Base-by-base conservation (phyloP, 2,797 vertebrate species). In the Brachymystax lenok region DNA sequence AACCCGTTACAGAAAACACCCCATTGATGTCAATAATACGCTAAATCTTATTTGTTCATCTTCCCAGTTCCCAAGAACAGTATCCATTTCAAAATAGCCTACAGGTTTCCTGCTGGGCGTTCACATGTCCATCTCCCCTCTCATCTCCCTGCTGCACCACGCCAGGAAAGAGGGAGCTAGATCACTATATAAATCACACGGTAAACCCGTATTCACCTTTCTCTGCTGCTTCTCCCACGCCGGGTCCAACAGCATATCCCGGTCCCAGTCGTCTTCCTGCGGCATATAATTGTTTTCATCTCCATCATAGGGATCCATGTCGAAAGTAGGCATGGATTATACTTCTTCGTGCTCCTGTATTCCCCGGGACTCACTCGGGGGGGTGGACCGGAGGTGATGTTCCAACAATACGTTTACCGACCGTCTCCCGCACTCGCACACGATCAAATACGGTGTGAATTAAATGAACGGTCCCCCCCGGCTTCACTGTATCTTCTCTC, bases 221-320 rank as follows among this genome's bases (percentile, higher is more conserved):
- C 96, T 91, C 92, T 97, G 96, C 90, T 97, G 96, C 90, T 97
- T 97, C 86, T 97, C 96, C 96, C 96, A 97, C 63, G 96, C 96
- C 33, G 96, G 96, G 84, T 97, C 96, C 90, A 97, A 80, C 50
- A 97, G 95, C n/a, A 97, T 78, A 80, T 97, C 96, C 79, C 96
- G 93, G 77, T 97, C 96, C 96, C 96, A 97, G 91, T 96, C 96
- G 27, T 97, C 96, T 82, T 97, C 95, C 27, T 94, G 96, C 8
- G 91, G 94, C 96, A 95, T 97, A 27, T 97, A 96, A 27, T 91
- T 88, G 5, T 67, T 79, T 0, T 92, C 92, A 67, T 94, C 95
- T 35, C 80, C 93, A 61, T 96, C 95, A 86, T 95, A 95, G 0
- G 92, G 91, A 81, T 97, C 96, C 96, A 97, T 96, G 75, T 79